These are phyloP conservation scores for Colletes latitarsis DNA, from an alignment of 1,140 invertebrate genomes.

Conservation along the genomic window DNA sequence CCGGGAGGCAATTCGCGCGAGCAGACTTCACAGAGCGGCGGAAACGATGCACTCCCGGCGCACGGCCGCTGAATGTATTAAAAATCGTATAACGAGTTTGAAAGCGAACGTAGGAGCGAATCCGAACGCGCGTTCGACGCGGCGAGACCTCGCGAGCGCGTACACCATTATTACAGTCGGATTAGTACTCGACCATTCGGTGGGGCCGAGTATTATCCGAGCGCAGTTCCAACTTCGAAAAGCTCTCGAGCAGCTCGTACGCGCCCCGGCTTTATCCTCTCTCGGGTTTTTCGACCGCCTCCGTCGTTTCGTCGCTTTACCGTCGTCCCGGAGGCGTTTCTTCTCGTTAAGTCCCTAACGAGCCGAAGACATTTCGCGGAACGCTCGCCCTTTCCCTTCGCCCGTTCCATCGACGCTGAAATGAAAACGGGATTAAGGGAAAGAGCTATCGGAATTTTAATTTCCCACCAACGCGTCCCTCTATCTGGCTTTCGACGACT, in stretches of 20 bases:
- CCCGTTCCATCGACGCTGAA: background rate
- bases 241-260: conserved; percentile 47
- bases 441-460: conserved; percentile 61
- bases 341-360: conserved; percentile 70
- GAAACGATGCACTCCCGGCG: background rate
- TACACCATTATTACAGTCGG: conserved; percentile 58
- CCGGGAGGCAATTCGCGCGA: background rate
- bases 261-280: conserved; percentile 9
- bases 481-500: background rate
- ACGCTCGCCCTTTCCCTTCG: conserved; percentile 1
- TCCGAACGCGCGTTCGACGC: conserved; percentile 1
- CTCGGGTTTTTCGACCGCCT: background rate
- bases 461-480: conserved; percentile 39
- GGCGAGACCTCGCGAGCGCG: conserved; percentile 34
- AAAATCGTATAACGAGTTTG: conserved; percentile 50
- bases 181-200: conserved; percentile 59
- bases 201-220: conserved; percentile 35
- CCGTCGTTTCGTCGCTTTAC: conserved; percentile 19
- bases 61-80: conserved; percentile 18
- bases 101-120: conserved; percentile 24
- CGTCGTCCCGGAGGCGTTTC: conserved; percentile 55
- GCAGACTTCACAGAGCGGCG: background rate
- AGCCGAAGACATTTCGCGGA: conserved; percentile 62
- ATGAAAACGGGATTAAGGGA: background rate
- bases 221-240: conserved; percentile 44